These are phyloP conservation scores for Protomyctophum bolini DNA, from an alignment of 2,113 vertebrate genomes.

Conservation along the genomic window DNA sequence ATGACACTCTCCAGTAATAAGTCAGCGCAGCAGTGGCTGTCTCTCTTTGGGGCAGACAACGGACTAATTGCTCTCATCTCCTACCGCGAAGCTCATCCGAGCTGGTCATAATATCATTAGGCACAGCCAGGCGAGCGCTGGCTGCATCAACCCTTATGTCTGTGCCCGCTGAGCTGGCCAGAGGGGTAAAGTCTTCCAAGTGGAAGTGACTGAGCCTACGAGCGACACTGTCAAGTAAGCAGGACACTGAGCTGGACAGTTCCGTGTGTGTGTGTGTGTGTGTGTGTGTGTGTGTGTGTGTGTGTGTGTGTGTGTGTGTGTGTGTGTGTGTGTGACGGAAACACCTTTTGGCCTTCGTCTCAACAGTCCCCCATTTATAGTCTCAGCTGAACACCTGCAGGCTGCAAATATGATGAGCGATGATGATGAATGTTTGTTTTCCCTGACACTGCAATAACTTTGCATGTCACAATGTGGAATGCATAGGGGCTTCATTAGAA, in stretches of 20 bases:
- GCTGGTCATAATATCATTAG: slow-evolving; percentile 76
- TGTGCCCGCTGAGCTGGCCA: slow-evolving; percentile 36
- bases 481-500: slow-evolving; percentile 44
- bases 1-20: slow-evolving; percentile 58
- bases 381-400: slow-evolving; percentile 51
- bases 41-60: slow-evolving; percentile 69
- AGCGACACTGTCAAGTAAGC: slow-evolving; percentile 27
- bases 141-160: slow-evolving; percentile 22
- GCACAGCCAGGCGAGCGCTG: slow-evolving; percentile 38
- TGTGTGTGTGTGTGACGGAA: slow-evolving; percentile 5
- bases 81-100: slow-evolving; percentile 72
- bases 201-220: slow-evolving; percentile 30
- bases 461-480: slow-evolving; percentile 3
- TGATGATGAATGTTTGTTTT: slow-evolving; percentile 55
- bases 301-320: slow-evolving; percentile 6
- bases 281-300: slow-evolving; percentile 6
- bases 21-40: slow-evolving; percentile 59
- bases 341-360: neutral
- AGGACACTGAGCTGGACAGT: slow-evolving; percentile 21
- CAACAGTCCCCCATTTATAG: slow-evolving; percentile 17
- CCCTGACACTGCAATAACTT: slow-evolving; percentile 52
- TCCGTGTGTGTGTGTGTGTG: slow-evolving; percentile 14
- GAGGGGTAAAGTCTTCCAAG: slow-evolving; percentile 41
- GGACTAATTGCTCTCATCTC: slow-evolving; percentile 78
- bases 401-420: slow-evolving; percentile 51